Evolutionary conservation across 1,140 invertebrate species (phyloP).

Genomic region (Pogonognathellus flavescens): DNA sequence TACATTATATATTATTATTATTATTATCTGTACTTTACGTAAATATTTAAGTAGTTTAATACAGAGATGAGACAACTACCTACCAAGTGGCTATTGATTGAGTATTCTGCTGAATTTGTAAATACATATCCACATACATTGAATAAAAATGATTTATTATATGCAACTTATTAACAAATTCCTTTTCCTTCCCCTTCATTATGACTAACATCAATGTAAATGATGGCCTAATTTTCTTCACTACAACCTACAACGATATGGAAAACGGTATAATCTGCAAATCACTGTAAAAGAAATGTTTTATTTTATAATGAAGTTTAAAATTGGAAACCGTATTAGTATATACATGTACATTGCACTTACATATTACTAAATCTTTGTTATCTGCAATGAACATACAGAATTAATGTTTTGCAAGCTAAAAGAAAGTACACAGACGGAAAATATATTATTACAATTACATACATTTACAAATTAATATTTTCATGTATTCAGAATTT

Average conservation of each 20-base stretch:
- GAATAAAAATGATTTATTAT: constrained; percentile 51
- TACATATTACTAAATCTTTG: neutral
- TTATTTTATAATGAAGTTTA: no score
- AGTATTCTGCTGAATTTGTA: constrained; percentile 50
- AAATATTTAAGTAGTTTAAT: constrained; percentile 36
- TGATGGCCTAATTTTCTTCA: neutral
- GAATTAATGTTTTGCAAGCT: no score
- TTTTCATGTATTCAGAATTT: no score
- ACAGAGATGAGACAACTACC: constrained; percentile 46
- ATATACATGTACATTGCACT: neutral
- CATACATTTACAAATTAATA: no score
- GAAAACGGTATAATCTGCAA: no score
- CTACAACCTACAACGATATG: neutral
- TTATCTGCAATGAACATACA: no score
- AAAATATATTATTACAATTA: no score
- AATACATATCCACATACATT: constrained; percentile 50
- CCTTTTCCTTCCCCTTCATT: neutral
- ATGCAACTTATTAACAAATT: constrained; percentile 4
- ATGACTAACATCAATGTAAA: no score
- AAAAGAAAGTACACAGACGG: no score
- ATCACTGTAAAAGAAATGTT: no score
- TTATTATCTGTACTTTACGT: constrained; percentile 22
- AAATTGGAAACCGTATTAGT: neutral
- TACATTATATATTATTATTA: constrained; percentile 18
- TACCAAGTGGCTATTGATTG: constrained; percentile 48